Conservation (phyloP, 2,797 vertebrate species). For the Esox masquinongy region DNA sequence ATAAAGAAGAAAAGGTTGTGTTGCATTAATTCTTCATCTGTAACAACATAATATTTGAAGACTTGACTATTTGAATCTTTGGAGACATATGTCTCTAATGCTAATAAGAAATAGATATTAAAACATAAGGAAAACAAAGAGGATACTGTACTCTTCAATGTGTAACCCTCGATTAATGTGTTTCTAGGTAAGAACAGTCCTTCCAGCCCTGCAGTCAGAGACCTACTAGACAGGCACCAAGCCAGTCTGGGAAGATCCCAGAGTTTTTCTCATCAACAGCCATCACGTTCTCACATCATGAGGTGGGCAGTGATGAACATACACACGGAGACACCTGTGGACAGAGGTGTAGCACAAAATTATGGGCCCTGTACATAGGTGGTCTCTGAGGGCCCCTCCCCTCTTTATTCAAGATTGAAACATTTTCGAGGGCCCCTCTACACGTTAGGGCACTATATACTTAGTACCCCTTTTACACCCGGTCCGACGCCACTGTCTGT, state of each 20-base stretch:
- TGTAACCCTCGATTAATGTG: not conserved
- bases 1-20: not conserved
- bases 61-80: no score
- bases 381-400: no score
- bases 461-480: no score
- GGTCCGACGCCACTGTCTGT: no score
- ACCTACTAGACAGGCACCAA: slow-evolving; percentile 83
- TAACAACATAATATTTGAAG: no score
- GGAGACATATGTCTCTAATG: not conserved
- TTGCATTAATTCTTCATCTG: not conserved
- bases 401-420: no score
- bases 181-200: slow-evolving; percentile 82
- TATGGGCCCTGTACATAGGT: not conserved
- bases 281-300: slow-evolving; percentile 89
- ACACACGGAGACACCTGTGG: not conserved
- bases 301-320: slow-evolving; percentile 69
- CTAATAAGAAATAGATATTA: not conserved
- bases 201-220: slow-evolving; percentile 86
- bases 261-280: slow-evolving; percentile 95
- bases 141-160: not conserved
- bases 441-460: no score
- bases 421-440: no score
- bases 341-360: not conserved
- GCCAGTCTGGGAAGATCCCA: slow-evolving; percentile 87
- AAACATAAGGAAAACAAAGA: not conserved